Evolutionary conservation across 2,797 vertebrate species (phyloP), one percentile per base, ranked within the genome.

Genomic region (Cuculus canorus): DNA sequence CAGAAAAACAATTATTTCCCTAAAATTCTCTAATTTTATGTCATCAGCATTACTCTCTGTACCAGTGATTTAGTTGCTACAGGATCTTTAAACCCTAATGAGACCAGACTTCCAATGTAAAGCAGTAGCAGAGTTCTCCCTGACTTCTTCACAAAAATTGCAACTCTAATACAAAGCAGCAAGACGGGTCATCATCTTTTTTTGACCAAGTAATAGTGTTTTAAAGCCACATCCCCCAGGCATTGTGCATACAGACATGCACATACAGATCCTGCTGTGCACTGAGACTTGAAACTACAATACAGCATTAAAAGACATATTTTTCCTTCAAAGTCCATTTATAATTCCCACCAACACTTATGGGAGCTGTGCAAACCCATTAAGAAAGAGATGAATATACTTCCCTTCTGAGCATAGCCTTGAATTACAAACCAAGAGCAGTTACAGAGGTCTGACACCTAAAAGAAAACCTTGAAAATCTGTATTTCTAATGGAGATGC

Each of bases 331-430:
- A 92, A 92, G 64, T 56, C 71, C 71, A 33, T 82, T 88, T 96
- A 43, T 85, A 93, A 95, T 90, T 92, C 94, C 78, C 88, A 92
- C 68, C 94, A 90, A 82, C 33, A 27, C 88, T 70, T 82, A 65
- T 2, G 37, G 68, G 64, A 95, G 33, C 66, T 90, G 83, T 82
- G 86, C 80, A 95, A 90, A 82, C n/a, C 90, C 70, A 93, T 95
- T 90, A 93, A 92, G 85, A 59, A 60, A 82, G 57, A 92, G 81
- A 92, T 57, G 48, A 92, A 93, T 93, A 92, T 33, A 94, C 73
- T 68, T 71, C 19, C 63, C 75, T 66, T 71, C 61, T 5, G 28
- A 86, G 78, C 82, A 83, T 21, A 86, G 70, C 56, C 92, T 95
- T 90, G 66, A 95, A 95, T 90, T 95, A 80, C 80, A 93, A 90